Base-by-base conservation (phyloP, 2,113 vertebrate genomes). In the Halichoeres trimaculatus region DNA sequence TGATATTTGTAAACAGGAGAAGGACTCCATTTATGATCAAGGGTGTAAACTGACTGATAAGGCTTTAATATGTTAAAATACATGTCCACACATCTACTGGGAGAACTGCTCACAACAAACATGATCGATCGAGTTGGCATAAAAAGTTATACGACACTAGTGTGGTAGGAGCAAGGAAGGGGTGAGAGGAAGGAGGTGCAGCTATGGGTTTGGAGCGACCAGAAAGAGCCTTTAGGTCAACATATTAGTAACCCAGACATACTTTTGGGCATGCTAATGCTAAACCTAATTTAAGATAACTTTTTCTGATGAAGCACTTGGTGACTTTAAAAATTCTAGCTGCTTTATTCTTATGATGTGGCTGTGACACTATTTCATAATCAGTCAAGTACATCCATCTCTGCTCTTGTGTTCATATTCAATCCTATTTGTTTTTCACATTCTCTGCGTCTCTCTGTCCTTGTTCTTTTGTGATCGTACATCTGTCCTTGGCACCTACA, bases 41-140 rank as follows among this genome's bases (percentile, higher is more conserved):
- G 24, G 45, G 38, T 41, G 10, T 34, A 53, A 5, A 51, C 12
- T n/a, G 14, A 50, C 16, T 13, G 2, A 41, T 45, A 57, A 70
- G 65, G 19, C 23, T 56, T 62, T 36, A 26, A 69, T 12, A 51
- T 51, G 17, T 67, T 72, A 20, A 71, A 59, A 20, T 36, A 17
- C 26, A 60, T 11, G 20, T 55, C 16, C 48, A 34, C 16, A 20
- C 7, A 38, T 23, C 66, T 20, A 62, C 26, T 57, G 20, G 17
- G 10, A 47, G 48, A 68, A 43, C 76, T 64, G 70, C 65, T 74
- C 85, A 87, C 68, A 72, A 74, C 52, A 51, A 10, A 58, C 71
- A 67, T 51, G 26, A 66, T 67, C 52, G 69, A 54, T 5, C 9
- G 65, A 26, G 56, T 22, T 45, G 73, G 57, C 26, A 69, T 64